Percentiles rank a stretch among this genome's conserved stretches.
Evolutionary conservation across 1,140 invertebrate genomes (phyloP).

Genomic region (Drosophila dunni): DNA sequence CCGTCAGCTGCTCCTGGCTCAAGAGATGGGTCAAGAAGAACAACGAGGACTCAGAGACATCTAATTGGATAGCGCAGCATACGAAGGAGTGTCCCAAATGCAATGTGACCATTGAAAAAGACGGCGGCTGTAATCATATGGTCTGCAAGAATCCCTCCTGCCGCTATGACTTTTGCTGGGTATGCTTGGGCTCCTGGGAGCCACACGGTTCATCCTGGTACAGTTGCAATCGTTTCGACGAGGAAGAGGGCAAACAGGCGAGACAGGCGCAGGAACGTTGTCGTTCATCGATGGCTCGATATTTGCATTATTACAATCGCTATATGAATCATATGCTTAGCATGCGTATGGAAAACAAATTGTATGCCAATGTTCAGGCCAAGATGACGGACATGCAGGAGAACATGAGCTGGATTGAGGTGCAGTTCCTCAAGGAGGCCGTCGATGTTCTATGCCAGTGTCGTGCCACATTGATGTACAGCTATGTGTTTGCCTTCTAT

Average conservation of each 20-base stretch:
- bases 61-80: slow-evolving; percentile 99
- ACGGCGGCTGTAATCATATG: slow-evolving; percentile 99
- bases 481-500: slow-evolving; percentile 99
- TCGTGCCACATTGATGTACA: slow-evolving; percentile 99
- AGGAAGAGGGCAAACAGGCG: slow-evolving; percentile 97
- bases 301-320: slow-evolving; percentile 99
- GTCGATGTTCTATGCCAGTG: slow-evolving; percentile 99
- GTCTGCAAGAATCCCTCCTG: slow-evolving; percentile 99
- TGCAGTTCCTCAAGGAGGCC: slow-evolving; percentile 98
- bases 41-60: slow-evolving; percentile 99
- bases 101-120: slow-evolving; percentile 98
- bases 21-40: slow-evolving; percentile 99
- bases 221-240: slow-evolving; percentile 99
- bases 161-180: slow-evolving; percentile 99
- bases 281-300: slow-evolving; percentile 89
- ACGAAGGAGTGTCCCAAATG: slow-evolving; percentile 99
- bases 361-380: slow-evolving; percentile 96
- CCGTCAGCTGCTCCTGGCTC: slow-evolving; percentile 96
- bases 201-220: slow-evolving; percentile 99
- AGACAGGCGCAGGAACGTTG: slow-evolving; percentile 97
- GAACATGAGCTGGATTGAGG: slow-evolving; percentile 99
- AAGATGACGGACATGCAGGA: slow-evolving; percentile 99
- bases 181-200: slow-evolving; percentile 99
- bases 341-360: slow-evolving; percentile 98
- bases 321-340: slow-evolving; percentile 99